phyloP scores from a whole-genome alignment of 2,888 invertebrate genomes.

The Andrena hattorfiana region DNA sequence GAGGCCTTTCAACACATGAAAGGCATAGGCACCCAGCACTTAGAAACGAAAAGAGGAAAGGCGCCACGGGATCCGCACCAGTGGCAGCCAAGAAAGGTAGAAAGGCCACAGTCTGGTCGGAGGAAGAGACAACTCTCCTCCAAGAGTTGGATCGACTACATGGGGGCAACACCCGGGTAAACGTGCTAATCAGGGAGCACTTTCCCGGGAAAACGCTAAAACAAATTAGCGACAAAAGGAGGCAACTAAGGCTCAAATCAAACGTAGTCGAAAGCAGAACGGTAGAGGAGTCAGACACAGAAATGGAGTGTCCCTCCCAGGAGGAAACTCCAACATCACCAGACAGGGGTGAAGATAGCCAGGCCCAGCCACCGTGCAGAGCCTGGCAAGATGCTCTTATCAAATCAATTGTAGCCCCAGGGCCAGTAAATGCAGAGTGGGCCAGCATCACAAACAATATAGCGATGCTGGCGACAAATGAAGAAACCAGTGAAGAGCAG shows the following conservation, averaged over 20 bases:
- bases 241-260: neutral
- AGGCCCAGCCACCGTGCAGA: accelerated
- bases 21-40: too few relatives aligned
- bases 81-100: too few relatives aligned
- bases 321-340: accelerated
- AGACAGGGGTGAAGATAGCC: too few relatives aligned
- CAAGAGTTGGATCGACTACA: neutral
- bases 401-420: too few relatives aligned
- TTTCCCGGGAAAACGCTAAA: slow-evolving; percentile 11
- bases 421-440: accelerated
- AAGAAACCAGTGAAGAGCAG: accelerated
- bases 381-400: accelerated
- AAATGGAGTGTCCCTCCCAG: accelerated
- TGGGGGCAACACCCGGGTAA: slow-evolving; percentile 1
- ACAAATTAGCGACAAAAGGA: slow-evolving; percentile 45
- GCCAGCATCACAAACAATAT: accelerated
- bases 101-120: slow-evolving; percentile 26
- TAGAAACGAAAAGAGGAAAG: too few relatives aligned
- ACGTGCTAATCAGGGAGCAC: slow-evolving; percentile 10
- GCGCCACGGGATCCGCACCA: accelerated
- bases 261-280: accelerated
- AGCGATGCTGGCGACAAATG: accelerated
- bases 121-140: slow-evolving; percentile 13
- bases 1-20: too few relatives aligned
- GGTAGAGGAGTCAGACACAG: accelerated